phyloP scores from a whole-genome alignment of 2,888 invertebrate genomes.

The Brachypterus glaber region DNA sequence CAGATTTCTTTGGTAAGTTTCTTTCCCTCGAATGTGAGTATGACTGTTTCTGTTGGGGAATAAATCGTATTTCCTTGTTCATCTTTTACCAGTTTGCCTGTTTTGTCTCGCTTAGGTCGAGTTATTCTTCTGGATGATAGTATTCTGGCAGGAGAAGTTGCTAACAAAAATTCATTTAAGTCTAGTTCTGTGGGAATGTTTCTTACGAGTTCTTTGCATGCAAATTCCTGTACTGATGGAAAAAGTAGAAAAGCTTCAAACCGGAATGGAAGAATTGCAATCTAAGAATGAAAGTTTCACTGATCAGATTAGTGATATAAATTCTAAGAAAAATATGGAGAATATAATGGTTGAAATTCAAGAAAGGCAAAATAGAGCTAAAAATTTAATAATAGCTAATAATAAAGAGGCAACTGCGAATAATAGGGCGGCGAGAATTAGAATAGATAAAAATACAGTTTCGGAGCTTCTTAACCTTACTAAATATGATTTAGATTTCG shows the following conservation, averaged over 20 bases:
- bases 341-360: slow-evolving; percentile 3
- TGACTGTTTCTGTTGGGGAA: slow-evolving; percentile 3
- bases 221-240: neutral
- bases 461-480: neutral
- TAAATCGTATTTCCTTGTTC: slow-evolving; percentile 1
- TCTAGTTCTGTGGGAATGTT: too few relatives aligned
- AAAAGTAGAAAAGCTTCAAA: neutral
- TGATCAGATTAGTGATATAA: neutral
- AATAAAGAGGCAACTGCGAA: slow-evolving; percentile 2
- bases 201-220: too few relatives aligned
- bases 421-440: neutral
- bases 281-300: neutral
- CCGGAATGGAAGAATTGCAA: neutral
- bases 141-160: too few relatives aligned
- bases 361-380: neutral
- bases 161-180: too few relatives aligned
- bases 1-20: slow-evolving; percentile 2
- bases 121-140: too few relatives aligned
- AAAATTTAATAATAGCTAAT: neutral
- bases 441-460: neutral
- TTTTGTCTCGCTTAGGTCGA: too few relatives aligned
- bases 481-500: slow-evolving; percentile 4
- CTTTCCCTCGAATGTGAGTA: slow-evolving; percentile 7
- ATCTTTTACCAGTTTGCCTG: too few relatives aligned
- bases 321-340: neutral